These are phyloP conservation scores for Sialia sialis DNA, from an alignment of 2,113 vertebrate species.

Conservation along the genomic window DNA sequence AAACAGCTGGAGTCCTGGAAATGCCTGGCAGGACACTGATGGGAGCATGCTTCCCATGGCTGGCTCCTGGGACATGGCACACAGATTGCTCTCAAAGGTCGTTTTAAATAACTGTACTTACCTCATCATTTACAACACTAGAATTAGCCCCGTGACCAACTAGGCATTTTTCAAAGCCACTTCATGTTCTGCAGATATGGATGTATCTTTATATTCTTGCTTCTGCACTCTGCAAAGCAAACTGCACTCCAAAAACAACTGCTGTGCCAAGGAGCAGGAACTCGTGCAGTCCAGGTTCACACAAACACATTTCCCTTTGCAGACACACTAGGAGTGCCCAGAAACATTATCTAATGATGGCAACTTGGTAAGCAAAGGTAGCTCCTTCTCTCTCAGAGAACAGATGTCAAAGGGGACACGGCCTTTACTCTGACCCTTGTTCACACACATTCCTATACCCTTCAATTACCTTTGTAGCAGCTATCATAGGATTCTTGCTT, in stretches of 20 bases:
- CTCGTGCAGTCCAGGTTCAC: accelerated
- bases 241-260: neutral
- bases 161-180: neutral
- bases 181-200: neutral
- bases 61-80: neutral
- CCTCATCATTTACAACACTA: neutral
- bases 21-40: neutral
- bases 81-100: neutral
- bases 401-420: neutral
- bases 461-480: neutral
- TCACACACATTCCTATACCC: neutral
- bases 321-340: neutral
- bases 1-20: constrained; percentile 32
- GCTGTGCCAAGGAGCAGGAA: neutral
- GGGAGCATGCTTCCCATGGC: neutral
- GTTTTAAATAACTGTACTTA: neutral
- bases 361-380: neutral
- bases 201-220: neutral
- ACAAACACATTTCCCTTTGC: neutral
- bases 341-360: neutral
- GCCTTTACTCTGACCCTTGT: neutral
- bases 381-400: neutral
- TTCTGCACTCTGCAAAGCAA: neutral
- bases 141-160: neutral
- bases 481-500: neutral